phyloP scores from a whole-genome alignment of 2,113 vertebrate species.

The Struthio camelus region DNA sequence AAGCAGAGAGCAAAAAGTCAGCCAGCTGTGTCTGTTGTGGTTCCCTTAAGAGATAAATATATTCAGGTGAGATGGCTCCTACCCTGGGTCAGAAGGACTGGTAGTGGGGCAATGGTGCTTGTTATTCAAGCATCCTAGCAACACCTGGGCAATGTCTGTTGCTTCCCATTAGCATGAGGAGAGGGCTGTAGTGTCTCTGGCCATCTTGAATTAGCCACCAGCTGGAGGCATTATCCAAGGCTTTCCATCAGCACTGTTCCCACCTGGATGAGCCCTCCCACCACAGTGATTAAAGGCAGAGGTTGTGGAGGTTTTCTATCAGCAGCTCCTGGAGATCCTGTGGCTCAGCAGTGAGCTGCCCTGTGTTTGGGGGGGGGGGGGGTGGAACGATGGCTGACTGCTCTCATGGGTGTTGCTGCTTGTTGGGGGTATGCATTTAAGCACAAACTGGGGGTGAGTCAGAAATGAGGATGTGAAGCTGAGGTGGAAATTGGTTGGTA shows the following conservation, averaged over 20 bases:
- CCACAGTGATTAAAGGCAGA: neutral
- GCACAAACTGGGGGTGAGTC: neutral
- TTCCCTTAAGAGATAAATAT: neutral
- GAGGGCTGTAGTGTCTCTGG: neutral
- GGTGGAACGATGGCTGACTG: too few relatives aligned
- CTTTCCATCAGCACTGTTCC: neutral
- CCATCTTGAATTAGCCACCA: neutral
- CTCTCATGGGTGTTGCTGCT: neutral
- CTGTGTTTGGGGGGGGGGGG: neutral
- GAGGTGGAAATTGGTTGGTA: accelerated
- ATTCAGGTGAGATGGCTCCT: neutral
- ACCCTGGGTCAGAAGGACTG: neutral
- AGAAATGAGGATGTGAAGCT: neutral
- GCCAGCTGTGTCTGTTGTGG: neutral
- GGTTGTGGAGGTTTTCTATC: accelerated
- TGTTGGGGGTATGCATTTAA: accelerated
- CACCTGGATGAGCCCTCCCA: neutral
- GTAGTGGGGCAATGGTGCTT: neutral
- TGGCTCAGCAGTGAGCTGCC: neutral
- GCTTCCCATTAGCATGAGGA: neutral
- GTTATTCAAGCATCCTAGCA: neutral
- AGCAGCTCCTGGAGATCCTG: accelerated
- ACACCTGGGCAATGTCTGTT: neutral
- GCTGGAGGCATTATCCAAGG: neutral
- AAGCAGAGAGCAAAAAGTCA: neutral